Base-by-base conservation (phyloP, 2,888 invertebrate genomes). In the Acheta domesticus region DNA sequence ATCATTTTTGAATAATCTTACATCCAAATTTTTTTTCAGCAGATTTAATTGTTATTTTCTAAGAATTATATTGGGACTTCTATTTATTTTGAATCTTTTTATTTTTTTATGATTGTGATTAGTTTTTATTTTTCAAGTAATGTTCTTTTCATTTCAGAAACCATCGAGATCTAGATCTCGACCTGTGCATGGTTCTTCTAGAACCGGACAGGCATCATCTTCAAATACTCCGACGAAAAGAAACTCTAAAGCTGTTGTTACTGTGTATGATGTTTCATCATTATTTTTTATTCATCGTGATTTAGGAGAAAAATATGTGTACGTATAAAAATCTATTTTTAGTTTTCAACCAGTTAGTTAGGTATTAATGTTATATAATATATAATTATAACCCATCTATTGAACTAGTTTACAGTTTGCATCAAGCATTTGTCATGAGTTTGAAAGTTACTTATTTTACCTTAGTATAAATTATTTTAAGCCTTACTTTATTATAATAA, bases 251-350 rank as follows among this genome's bases (percentile, higher is more conserved):
- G 92, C 93, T 8, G 90, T 92, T 74, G 92, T 94, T 2, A 90
- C 92, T 14, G 87, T 94, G 77, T 96, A 95, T 85, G 93, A 94
- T 82, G 92, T 92, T 0, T 90, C 91, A 19, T 88, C 90, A 75
- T 89, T 98, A 79, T 93, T 97, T 84, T 93, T 94, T 75, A 90
- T 97, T 5, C 94, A 91, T 85, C 92, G 92, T 82, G 91, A 92
- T 80, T 90, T 98, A 79, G 97, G 96, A 0, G 93, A 94, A 84
- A 92, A 93, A 85, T 97, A 97, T 85, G 90, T 93, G 90, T 90
- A 85, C 86, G 89, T 85, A 73, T 19, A 62, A 49, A 12, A 16
- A 36, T 48, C 8, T 74, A 14, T 48, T 77, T 78, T 12, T 75
- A 19, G 36, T 50, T 80, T 79, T 81, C 19, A 11, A 19, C 2